Evolutionary conservation across 2,113 vertebrate species (phyloP), one percentile per base, ranked within the genome.

Genomic region (Vulpes vulpes): DNA sequence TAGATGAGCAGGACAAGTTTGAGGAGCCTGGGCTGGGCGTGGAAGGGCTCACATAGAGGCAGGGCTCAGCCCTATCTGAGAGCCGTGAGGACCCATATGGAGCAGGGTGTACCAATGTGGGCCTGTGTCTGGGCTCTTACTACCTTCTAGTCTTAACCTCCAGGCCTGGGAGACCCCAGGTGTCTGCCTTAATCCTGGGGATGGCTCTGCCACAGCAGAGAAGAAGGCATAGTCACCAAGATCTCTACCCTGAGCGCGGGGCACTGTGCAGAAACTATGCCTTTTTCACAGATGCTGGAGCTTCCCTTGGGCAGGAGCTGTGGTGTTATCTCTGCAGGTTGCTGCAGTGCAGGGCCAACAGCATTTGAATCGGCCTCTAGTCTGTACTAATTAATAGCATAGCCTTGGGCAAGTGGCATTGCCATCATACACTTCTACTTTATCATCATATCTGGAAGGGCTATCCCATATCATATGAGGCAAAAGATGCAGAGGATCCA

Each of bases 391-490:
- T 91, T 73, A 93, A 69, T 74, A 93, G 55, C 7, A 11, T 89
- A 89, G 43, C 74, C 51, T 90, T 35, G 23, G 76, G 59, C 49
- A 35, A 90, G 49, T 82, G 57, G 32, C 25, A 74, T 91, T 16
- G n/a, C 32, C 64, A 80, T 78, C 65, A 49, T 20, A 53, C 11
- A 53, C 57, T 43, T 92, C 30, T 1, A 23, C 88, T 93, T 94
- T 86, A 84, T 96, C 78, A 84, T 96, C 78, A 35, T 16, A 64
- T 49, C 73, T 84, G 32, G 84, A 88, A 55, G 82, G 69, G 12
- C 62, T 81, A 2, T 83, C 64, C 38, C 69, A 55, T 88, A 82
- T 59, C 65, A 25, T 30, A 69, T 22, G 62, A 79, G 65, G 84
- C 65, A 55, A 80, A 69, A 94, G 49, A 62, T 81, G 5, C 76